Evolutionary conservation across 2,888 invertebrate species (phyloP).

Genomic region (Phorcus lineatus): DNA sequence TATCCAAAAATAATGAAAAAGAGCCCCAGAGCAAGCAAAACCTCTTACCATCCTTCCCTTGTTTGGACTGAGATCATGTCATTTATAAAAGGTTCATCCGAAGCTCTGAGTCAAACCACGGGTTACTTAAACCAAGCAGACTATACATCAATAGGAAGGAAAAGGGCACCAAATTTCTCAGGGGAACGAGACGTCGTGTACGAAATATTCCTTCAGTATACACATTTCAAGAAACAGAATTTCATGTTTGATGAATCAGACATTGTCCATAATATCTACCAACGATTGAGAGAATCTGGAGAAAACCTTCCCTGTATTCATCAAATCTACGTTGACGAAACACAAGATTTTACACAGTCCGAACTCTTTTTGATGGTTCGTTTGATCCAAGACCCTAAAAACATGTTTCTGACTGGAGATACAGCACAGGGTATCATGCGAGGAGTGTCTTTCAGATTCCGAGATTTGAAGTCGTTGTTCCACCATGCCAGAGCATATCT

Average conservation of each 20-base stretch:
- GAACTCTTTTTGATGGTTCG: constrained; percentile 58
- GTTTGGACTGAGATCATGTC: constrained; percentile 71
- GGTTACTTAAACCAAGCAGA: constrained; percentile 38
- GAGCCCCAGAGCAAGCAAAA: constrained; percentile 31
- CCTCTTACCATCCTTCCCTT: constrained; percentile 57
- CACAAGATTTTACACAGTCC: constrained; percentile 66
- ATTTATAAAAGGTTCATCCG: constrained; percentile 61
- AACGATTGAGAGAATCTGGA: constrained; percentile 22
- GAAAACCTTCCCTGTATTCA: constrained; percentile 27
- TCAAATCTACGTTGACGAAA: constrained; percentile 64
- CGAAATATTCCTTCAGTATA: constrained; percentile 11
- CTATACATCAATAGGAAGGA: constrained; percentile 39
- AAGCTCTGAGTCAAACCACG: constrained; percentile 36
- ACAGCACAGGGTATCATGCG: constrained; percentile 67
- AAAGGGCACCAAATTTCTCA: constrained; percentile 44
- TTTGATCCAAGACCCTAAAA: constrained; percentile 59
- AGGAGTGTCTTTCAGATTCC: constrained; percentile 58
- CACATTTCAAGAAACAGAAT: constrained; percentile 26
- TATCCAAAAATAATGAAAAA: constrained; percentile 57
- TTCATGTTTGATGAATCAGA: constrained; percentile 46
- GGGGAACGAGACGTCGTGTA: constrained; percentile 41
- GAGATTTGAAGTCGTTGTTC: constrained; percentile 41
- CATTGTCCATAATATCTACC: constrained; percentile 38
- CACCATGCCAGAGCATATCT: constrained; percentile 47
- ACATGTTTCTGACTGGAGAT: constrained; percentile 63